A percentile compares a stretch with the other conserved stretches of the same genome.
Evolutionary conservation across 2,888 invertebrate species (phyloP).

Genomic region (Rhorus exstirpatorius): DNA sequence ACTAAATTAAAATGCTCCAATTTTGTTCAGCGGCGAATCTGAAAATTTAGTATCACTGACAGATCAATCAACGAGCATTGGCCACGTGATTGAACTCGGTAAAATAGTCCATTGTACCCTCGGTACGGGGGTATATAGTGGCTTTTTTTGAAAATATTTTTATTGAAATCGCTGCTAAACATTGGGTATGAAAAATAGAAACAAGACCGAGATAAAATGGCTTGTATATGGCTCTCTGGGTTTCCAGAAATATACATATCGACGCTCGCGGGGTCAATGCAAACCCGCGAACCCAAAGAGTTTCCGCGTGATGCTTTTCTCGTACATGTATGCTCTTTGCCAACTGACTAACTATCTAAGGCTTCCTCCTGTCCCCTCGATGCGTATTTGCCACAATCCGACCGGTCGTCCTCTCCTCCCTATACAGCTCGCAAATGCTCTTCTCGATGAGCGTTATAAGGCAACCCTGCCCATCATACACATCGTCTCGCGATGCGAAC

Average conservation of each 20-base stretch:
- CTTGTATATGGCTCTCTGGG: slow-evolving; percentile 32
- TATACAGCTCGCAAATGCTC: slow-evolving; percentile 11
- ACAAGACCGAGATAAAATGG: slow-evolving; percentile 38
- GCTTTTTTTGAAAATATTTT: too few species aligned
- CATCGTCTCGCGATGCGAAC: background rate
- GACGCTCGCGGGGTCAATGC: slow-evolving; percentile 62
- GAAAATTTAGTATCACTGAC: too few species aligned
- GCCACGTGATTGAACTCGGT: too few species aligned
- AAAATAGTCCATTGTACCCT: too few species aligned
- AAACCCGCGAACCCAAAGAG: slow-evolving; percentile 53
- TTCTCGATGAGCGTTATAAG: slow-evolving; percentile 3
- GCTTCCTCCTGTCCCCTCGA: slow-evolving; percentile 71
- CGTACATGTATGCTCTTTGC: slow-evolving; percentile 75
- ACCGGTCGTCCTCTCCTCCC: slow-evolving; percentile 24
- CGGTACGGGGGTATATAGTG: too few species aligned
- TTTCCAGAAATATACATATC: slow-evolving; percentile 29
- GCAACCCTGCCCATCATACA: background rate
- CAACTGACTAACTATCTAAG: slow-evolving; percentile 76
- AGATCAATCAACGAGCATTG: too few species aligned
- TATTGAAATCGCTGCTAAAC: too few species aligned
- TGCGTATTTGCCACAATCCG: slow-evolving; percentile 27
- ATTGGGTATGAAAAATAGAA: too few species aligned
- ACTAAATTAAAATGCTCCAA: too few species aligned
- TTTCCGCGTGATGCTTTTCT: slow-evolving; percentile 51
- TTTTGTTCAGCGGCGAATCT: too few species aligned